A percentile compares a stretch with the other conserved stretches of the same genome.
Evolutionary conservation across 2,888 invertebrate genomes (phyloP).

Genomic region (Tenthredo scrophulariae): DNA sequence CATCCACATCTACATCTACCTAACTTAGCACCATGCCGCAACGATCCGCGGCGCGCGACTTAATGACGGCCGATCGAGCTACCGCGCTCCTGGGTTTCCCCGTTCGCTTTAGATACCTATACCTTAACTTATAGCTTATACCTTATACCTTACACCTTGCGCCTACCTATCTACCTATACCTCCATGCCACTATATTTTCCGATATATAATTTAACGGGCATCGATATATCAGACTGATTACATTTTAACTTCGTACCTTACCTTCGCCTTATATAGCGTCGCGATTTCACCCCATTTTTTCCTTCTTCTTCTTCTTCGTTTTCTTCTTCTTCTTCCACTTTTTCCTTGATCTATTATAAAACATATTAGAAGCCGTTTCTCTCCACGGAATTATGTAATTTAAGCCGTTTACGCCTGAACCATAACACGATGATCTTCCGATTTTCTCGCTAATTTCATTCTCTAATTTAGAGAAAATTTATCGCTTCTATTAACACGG

Average conservation of each 20-base stretch:
- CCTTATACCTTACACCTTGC: background rate
- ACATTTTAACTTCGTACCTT: slow-evolving; percentile 49
- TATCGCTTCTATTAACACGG: too few relatives aligned
- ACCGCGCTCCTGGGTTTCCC: background rate
- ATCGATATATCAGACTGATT: slow-evolving; percentile 50
- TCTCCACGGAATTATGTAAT: background rate
- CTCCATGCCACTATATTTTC: slow-evolving; percentile 43
- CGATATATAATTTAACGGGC: slow-evolving; percentile 50
- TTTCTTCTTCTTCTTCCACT: background rate
- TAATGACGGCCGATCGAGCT: slow-evolving; percentile 51
- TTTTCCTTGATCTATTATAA: background rate
- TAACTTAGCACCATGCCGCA: slow-evolving; percentile 3
- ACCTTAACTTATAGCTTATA: slow-evolving; percentile 15
- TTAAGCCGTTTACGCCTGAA: too few relatives aligned
- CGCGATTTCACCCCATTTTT: background rate
- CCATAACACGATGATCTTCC: too few relatives aligned
- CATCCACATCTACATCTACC: slow-evolving; percentile 7
- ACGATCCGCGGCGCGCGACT: slow-evolving; percentile 35
- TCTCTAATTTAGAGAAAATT: too few relatives aligned
- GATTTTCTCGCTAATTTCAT: too few relatives aligned
- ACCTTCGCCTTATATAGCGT: background rate
- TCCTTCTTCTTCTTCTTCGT: background rate
- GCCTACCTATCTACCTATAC: background rate
- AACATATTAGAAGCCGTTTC: background rate
- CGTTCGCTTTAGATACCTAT: background rate